A percentile compares a stretch with the other conserved stretches of the same genome.
Conservation (phyloP, 2,888 invertebrate species). For the Cremastinae sp. region DNA sequence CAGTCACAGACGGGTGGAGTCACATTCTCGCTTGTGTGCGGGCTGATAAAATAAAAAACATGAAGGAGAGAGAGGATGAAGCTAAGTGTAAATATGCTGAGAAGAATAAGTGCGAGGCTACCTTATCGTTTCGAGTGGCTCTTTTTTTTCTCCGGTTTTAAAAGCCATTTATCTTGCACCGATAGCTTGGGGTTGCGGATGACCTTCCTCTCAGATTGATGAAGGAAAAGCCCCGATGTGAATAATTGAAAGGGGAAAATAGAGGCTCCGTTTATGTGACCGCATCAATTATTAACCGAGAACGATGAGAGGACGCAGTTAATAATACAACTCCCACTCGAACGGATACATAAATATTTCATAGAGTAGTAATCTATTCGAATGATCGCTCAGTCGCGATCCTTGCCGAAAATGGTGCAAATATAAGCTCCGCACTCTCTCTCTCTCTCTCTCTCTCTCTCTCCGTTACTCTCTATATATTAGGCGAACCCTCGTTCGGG, state of each 20-base stretch:
- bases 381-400: slow-evolving; percentile 24
- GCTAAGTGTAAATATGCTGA: not conserved
- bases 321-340: not conserved
- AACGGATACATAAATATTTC: slow-evolving; percentile 17
- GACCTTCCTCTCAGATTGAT: not conserved
- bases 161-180: not conserved
- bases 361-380: slow-evolving; percentile 3
- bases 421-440: too few species aligned
- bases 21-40: slow-evolving; percentile 2
- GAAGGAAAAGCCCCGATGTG: not conserved
- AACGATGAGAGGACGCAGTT: slow-evolving; percentile 3
- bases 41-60: slow-evolving; percentile 5
- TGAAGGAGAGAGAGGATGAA: not conserved
- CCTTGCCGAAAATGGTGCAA: slow-evolving; percentile 8
- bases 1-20: slow-evolving; percentile 35
- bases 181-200: not conserved
- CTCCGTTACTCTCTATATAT: not conserved
- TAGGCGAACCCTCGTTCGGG: not conserved
- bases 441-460: too few species aligned
- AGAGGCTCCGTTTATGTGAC: slow-evolving; percentile 6
- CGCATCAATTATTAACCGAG: slow-evolving; percentile 11
- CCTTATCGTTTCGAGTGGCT: not conserved
- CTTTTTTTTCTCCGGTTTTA: not conserved
- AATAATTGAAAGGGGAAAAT: slow-evolving; percentile 16
- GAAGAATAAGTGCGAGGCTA: too few species aligned